phyloP scores from a whole-genome alignment of 2,888 invertebrate species.

The Anoncus sp. region DNA sequence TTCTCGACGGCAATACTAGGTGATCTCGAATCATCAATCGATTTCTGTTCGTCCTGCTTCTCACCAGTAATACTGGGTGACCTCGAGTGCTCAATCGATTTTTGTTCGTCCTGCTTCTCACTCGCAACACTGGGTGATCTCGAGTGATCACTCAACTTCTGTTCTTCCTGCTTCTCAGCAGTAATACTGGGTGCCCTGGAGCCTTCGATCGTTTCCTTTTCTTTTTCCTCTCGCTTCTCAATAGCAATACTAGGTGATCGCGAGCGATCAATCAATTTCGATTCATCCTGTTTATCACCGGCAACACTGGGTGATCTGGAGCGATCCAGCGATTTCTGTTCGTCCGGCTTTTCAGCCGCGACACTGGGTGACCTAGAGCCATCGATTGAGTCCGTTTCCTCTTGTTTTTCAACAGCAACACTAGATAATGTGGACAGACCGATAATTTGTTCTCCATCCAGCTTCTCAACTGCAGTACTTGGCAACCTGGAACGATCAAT shows the following conservation, averaged over 20 bases:
- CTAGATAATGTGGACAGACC: conserved; percentile 15
- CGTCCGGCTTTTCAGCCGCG: conserved; percentile 26
- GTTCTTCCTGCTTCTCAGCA: conserved; percentile 44
- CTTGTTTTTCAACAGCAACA: conserved; percentile 22
- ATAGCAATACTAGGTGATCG: conserved; percentile 31
- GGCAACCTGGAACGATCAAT: conserved; percentile 1
- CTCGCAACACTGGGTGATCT: too few species aligned
- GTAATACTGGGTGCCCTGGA: neutral
- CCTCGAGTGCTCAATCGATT: too few species aligned
- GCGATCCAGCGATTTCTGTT: conserved; percentile 33
- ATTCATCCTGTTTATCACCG: conserved; percentile 14
- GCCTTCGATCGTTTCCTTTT: conserved; percentile 4
- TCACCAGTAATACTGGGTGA: too few species aligned
- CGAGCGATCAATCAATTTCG: too few species aligned
- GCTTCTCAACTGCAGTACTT: conserved; percentile 22
- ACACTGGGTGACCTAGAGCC: conserved; percentile 60
- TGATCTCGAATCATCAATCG: too few species aligned
- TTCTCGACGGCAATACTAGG: too few species aligned
- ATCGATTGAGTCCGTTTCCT: conserved; percentile 25
- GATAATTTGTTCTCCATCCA: neutral
- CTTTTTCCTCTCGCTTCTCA: conserved; percentile 45
- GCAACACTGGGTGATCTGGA: conserved; percentile 59
- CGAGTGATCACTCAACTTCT: conserved; percentile 39
- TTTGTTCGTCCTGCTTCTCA: too few species aligned
- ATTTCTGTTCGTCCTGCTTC: too few species aligned